Base-by-base conservation (phyloP, 2,113 vertebrate species). In the Sitta europaea region DNA sequence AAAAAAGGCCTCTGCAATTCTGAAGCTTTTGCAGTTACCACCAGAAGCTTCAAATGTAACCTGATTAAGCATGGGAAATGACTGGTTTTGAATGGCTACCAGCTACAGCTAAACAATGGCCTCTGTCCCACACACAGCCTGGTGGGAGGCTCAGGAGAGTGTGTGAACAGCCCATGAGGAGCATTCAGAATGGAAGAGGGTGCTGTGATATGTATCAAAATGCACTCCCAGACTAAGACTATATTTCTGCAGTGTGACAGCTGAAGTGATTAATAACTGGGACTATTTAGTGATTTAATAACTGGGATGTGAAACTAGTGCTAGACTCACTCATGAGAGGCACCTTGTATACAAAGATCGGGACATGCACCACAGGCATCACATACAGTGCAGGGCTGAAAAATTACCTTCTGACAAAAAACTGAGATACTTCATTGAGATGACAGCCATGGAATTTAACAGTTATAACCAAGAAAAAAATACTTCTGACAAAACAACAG, bases 131-230 rank as follows among this genome's bases (percentile, higher is more conserved):
- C 43, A 77, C 55, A 78, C 43, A 77, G 50, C 24, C 40, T 59
- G 27, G 29, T 59, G 27, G 29, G 20, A 14, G 8, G 51, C 53
- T 63, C 53, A 31, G 27, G 9, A 63, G 12, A 40, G 1, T 6
- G 7, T 14, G 7, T 14, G 4, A 76, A 76, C 6, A 29, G 36
- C 40, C 61, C 43, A 43, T 14, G 16, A 19, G 81, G 21, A 35
- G 12, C 17, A 63, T 14, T 50, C 19, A 20, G 19, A 92, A 58
- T 3, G 14, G 22, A 81, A 62, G 5, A 54, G 45, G 45, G 35
- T 82, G 53, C 38, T 0, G 0, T 14, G 18, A 18, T 5, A 47
- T 8, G 23, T 38, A 81, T 25, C 29, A 35, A 48, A 85, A 85
- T 1, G 5, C 33, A 47, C 15, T 70, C 28, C 12, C 40, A 70